Percentiles rank a stretch among this genome's conserved stretches.
phyloP scores from a whole-genome alignment of 2,888 invertebrate species.

The Napeogenes sylphis region DNA sequence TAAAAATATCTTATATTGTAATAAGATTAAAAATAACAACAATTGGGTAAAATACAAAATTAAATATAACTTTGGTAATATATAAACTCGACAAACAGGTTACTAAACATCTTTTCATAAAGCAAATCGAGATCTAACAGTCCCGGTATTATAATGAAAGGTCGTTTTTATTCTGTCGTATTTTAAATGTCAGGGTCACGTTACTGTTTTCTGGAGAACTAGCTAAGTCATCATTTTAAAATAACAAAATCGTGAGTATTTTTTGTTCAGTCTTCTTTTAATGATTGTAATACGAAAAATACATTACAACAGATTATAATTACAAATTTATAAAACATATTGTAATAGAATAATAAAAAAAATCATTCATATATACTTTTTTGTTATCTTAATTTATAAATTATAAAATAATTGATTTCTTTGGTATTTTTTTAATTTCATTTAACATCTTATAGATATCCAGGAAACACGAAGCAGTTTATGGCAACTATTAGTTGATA shows the following conservation, averaged over 20 bases:
- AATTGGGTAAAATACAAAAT: too few species aligned
- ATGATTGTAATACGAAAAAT: too few species aligned
- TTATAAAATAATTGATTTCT: too few species aligned
- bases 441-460: background rate
- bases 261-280: background rate
- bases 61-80: background rate
- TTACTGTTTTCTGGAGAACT: constrained; percentile 16
- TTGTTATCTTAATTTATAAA: too few species aligned
- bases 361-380: too few species aligned
- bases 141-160: constrained; percentile 8
- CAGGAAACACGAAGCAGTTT: background rate
- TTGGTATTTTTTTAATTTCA: background rate
- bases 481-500: background rate
- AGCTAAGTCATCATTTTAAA: constrained; percentile 14
- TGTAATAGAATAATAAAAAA: too few species aligned
- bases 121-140: background rate
- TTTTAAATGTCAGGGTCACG: constrained; percentile 23
- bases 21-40: too few species aligned
- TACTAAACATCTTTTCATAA: background rate
- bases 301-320: too few species aligned
- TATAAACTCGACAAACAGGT: background rate
- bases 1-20: too few species aligned
- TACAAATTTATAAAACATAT: too few species aligned
- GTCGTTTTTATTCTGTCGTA: constrained; percentile 12
- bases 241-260: constrained; percentile 13